These are phyloP conservation scores for Phainopepla nitens DNA, from an alignment of 2,113 vertebrate genomes.

Conservation along the genomic window DNA sequence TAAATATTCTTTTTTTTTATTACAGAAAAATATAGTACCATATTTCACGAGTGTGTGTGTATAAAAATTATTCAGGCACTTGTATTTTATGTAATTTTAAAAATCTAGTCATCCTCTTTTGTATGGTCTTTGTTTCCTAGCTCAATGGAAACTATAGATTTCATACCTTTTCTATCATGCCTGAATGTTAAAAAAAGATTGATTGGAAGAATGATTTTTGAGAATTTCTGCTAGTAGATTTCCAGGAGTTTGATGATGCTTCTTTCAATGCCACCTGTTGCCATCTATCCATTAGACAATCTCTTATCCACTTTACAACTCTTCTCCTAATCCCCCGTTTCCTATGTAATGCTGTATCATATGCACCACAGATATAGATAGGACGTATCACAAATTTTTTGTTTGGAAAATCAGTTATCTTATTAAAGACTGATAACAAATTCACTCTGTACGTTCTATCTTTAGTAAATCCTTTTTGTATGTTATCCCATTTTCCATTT, in stretches of 20 bases:
- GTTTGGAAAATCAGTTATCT: slow-evolving; percentile 58
- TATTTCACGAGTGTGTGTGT: background rate
- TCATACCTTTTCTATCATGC: background rate
- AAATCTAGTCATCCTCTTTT: accelerated
- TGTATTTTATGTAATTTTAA: background rate
- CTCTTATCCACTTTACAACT: slow-evolving; percentile 43
- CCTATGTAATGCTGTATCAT: slow-evolving; percentile 27
- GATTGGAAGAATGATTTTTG: background rate
- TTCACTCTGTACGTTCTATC: slow-evolving; percentile 20
- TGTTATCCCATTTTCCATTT: slow-evolving; percentile 51
- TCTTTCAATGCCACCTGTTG: slow-evolving; percentile 12
- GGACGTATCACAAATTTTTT: slow-evolving; percentile 42
- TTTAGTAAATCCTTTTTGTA: slow-evolving; percentile 52
- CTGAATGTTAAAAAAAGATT: background rate
- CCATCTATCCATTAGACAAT: slow-evolving; percentile 15
- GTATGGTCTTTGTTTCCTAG: background rate
- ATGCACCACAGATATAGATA: background rate
- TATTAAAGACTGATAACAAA: slow-evolving; percentile 41
- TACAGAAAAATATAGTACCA: background rate
- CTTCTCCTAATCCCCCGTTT: slow-evolving; percentile 28
- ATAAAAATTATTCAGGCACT: background rate
- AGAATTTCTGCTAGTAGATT: background rate
- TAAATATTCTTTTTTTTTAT: background rate
- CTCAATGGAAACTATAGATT: background rate
- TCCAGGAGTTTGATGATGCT: background rate